Evolutionary conservation across 2,113 vertebrate species (phyloP).

Genomic region (Serinus canaria): DNA sequence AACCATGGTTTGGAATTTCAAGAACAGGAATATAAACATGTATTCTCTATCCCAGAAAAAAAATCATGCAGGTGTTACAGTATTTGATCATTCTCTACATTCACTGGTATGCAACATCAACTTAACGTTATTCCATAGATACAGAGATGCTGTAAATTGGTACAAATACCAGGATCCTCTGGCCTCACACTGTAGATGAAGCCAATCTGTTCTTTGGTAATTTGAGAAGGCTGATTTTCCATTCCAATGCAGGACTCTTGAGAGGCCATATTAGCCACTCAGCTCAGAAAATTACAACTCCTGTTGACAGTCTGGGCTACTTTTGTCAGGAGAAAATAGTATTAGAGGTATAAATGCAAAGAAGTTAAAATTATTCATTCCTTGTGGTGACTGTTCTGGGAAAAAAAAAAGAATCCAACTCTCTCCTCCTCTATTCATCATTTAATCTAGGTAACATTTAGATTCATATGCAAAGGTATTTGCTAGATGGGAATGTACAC

Average conservation of each 20-base stretch:
- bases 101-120: conserved; percentile 32
- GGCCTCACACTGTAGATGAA: conserved; percentile 38
- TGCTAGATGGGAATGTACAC: conserved; percentile 37
- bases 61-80: conserved; percentile 23
- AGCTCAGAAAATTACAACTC: background rate
- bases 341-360: conserved; percentile 2
- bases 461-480: conserved; percentile 14
- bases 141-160: conserved; percentile 30
- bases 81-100: conserved; percentile 31
- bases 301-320: background rate
- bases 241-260: conserved; percentile 32
- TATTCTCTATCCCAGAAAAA: conserved; percentile 41
- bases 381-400: background rate
- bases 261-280: background rate
- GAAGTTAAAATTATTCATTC: background rate
- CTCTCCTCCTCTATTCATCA: background rate
- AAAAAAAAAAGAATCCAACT: background rate
- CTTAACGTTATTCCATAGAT: conserved; percentile 22
- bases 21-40: conserved; percentile 52
- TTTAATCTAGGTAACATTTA: conserved; percentile 42
- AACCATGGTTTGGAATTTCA: conserved; percentile 43
- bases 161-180: conserved; percentile 38
- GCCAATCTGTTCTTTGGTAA: conserved; percentile 76
- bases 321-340: background rate
- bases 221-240: conserved; percentile 39